Evolutionary conservation across 2,888 invertebrate genomes (phyloP).

Genomic region (Creontiades dilutus): DNA sequence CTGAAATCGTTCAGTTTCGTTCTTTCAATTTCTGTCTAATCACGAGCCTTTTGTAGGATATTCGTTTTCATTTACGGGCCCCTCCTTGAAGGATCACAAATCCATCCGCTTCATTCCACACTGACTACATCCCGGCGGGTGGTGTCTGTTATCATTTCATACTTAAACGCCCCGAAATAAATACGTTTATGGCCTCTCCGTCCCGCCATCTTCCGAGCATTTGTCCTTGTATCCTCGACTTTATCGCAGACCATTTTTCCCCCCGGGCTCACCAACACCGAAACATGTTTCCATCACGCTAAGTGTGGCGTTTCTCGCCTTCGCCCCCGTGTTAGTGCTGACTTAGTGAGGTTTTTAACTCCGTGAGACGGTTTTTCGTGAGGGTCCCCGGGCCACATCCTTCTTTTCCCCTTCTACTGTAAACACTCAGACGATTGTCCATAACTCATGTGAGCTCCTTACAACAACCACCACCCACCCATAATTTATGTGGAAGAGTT

Average conservation of each 20-base stretch:
- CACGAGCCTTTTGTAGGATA: no score
- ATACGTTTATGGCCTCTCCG: constrained; percentile 9
- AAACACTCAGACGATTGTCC: constrained; percentile 67
- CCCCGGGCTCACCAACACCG: background rate
- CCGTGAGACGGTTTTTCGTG: constrained; percentile 18
- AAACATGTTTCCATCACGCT: constrained; percentile 42
- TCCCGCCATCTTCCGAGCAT: background rate
- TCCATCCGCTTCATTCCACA: background rate
- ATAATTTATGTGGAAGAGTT: constrained; percentile 53
- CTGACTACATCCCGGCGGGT: no score
- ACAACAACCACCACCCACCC: background rate
- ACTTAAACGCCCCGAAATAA: constrained; percentile 30
- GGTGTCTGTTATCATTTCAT: background rate
- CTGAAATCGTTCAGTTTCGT: no score
- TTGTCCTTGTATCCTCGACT: background rate
- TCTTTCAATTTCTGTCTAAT: no score
- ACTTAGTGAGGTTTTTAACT: constrained; percentile 64
- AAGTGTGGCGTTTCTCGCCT: constrained; percentile 45
- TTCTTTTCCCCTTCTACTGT: constrained; percentile 52
- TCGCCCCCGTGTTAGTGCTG: constrained; percentile 19
- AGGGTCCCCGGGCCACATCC: background rate
- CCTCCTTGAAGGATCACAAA: background rate
- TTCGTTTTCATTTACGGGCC: no score
- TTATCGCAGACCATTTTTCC: background rate
- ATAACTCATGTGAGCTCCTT: constrained; percentile 55